Conservation (phyloP, 2,113 vertebrate species). For the Boleophthalmus pectinirostris region DNA sequence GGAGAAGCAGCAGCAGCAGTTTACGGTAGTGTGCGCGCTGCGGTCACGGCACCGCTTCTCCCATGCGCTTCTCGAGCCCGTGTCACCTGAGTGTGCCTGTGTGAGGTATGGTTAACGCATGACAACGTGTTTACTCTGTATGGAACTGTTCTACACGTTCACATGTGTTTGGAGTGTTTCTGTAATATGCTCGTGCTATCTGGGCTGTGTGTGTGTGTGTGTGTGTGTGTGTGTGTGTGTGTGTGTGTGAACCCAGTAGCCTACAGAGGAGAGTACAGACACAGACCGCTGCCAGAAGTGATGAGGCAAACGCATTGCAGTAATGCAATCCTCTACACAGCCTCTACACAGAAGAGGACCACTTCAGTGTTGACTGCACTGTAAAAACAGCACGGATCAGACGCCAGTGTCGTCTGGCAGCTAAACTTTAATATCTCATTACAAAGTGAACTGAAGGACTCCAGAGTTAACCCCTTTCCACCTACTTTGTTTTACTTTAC, state of each 20-base stretch:
- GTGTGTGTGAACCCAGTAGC: too few species aligned
- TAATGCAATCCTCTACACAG: conserved; percentile 24
- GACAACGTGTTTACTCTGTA: too few species aligned
- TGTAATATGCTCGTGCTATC: too few species aligned
- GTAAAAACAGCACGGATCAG: neutral
- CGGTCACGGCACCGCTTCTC: conserved; percentile 4
- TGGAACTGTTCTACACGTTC: too few species aligned
- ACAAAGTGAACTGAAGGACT: too few species aligned
- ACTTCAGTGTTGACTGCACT: neutral
- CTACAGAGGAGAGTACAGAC: neutral
- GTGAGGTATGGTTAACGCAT: conserved; percentile 50
- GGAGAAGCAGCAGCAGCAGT: conserved; percentile 7
- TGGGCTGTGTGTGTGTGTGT: too few species aligned
- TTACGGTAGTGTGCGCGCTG: conserved; percentile 51
- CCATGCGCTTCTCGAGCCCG: neutral
- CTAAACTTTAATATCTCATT: too few species aligned
- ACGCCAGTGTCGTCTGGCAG: neutral
- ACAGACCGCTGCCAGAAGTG: conserved; percentile 1
- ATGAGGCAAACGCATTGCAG: conserved; percentile 44
- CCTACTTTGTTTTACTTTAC: too few species aligned
- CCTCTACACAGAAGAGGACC: too few species aligned
- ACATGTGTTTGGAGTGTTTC: too few species aligned
- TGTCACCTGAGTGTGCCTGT: conserved; percentile 51
- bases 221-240: neutral
- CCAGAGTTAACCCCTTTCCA: too few species aligned